A percentile compares a stretch with the other conserved stretches of the same genome.
Conservation (phyloP, 2,113 vertebrate species). For the Aptenodytes patagonicus region DNA sequence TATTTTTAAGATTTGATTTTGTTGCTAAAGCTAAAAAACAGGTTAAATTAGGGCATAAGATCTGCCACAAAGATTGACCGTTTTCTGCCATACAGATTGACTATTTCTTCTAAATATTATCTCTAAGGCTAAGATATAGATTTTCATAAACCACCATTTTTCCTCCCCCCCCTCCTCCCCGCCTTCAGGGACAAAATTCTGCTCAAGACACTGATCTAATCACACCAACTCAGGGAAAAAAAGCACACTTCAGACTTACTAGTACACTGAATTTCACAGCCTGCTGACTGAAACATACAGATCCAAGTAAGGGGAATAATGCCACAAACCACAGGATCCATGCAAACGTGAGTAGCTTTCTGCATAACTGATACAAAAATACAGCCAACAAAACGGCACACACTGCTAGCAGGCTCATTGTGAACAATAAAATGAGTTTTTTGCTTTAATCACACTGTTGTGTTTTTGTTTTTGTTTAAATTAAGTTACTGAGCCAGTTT, state of each 20-base stretch:
- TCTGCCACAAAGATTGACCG: not conserved
- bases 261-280: not conserved
- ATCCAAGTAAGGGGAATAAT: not conserved
- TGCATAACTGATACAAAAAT: fast-evolving
- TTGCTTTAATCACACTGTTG: not conserved
- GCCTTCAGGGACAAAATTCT: not conserved
- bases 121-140: not conserved
- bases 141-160: not conserved
- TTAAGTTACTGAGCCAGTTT: not conserved
- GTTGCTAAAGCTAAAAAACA: not conserved
- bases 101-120: not conserved
- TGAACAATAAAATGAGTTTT: not conserved
- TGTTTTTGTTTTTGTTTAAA: not conserved
- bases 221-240: not conserved
- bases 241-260: no score
- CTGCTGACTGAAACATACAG: not conserved
- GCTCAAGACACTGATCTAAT: not conserved
- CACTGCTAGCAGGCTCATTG: fast-evolving
- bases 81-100: not conserved
- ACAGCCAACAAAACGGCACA: fast-evolving
- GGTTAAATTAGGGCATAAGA: not conserved
- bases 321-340: not conserved
- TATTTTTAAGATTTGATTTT: not conserved
- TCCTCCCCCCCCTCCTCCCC: no score
- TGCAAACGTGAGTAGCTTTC: not conserved